Evolutionary conservation across 2,113 vertebrate species (phyloP), one percentile per base, ranked within the genome.

Genomic region (Plectropomus leopardus): DNA sequence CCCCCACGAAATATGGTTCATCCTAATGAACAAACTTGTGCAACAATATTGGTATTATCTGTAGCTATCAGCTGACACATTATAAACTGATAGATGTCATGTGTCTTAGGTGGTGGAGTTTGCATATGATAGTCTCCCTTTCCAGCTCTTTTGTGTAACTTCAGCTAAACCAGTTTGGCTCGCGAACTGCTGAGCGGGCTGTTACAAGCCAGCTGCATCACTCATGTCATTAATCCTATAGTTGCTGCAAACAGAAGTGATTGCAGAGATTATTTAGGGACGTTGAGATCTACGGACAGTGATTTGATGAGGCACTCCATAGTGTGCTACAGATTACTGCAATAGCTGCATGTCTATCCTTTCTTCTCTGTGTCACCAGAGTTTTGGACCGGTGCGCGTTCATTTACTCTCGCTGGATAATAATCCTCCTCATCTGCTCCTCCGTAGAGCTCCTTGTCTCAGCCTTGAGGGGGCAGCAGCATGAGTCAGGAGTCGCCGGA

Each of bases 401-500:
- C 40, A 32, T 74, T 73, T 36, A 9, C 63, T 74, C 59, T 60
- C 15, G 9, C 63, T 30, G 57, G 57, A 72, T 54, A 57, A 70
- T 75, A 67, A 74, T 48, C 66, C 60, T 74, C 42, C 70, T 86
- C 75, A 76, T 87, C 45, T 82, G 88, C 82, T 88, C 42, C 80
- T 84, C 71, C 77, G 72, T 91, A 93, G 90, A 85, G 86, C 81
- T 76, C 86, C 89, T 72, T 90, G 85, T 79, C 55, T 84, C 76
- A 65, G 88, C 87, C 80, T 80, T 78, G 79, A 89, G 90, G 85
- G 89, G 92, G 92, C 89, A 89, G 82, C 92, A 93, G 78, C 88
- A 95, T 95, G 94, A 95, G 91, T 86, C 90, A 86, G 76, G 92
- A 94, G 85, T 89, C 77, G 16, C 86, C 79, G 84, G 95, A 95